Conservation (phyloP, 2,113 vertebrate genomes). For the Azemiops feae region DNA sequence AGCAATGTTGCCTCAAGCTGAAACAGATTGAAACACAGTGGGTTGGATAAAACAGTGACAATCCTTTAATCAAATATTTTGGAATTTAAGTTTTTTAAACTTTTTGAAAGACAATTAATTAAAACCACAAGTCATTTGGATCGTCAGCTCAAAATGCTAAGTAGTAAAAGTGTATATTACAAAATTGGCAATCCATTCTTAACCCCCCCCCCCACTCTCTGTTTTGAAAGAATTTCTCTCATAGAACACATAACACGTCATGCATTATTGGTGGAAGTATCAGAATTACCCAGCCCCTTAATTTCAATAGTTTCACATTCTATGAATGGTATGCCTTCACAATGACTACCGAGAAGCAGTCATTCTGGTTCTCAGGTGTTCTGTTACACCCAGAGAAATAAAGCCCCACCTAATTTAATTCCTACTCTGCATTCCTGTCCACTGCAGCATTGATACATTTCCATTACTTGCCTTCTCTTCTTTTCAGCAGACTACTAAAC, state of each 20-base stretch:
- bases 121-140: neutral
- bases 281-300: neutral
- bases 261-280: slow-evolving; percentile 1
- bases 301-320: slow-evolving; percentile 21
- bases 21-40: neutral
- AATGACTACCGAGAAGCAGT: slow-evolving; percentile 45
- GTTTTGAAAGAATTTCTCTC: neutral
- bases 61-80: neutral
- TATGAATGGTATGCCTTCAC: slow-evolving; percentile 36
- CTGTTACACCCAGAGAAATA: slow-evolving; percentile 38
- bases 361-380: slow-evolving; percentile 55
- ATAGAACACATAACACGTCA: neutral
- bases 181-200: neutral
- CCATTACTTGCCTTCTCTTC: neutral
- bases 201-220: neutral
- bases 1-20: neutral
- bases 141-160: neutral
- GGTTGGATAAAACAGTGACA: neutral
- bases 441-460: neutral
- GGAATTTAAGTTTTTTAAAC: neutral
- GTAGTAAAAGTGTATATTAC: neutral
- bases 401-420: slow-evolving; percentile 55
- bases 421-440: slow-evolving; percentile 16
- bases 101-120: neutral
- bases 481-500: neutral